These are phyloP conservation scores for Heliocidaris tuberculata DNA, from an alignment of 35 echinoderm and acorn worm species.

Conservation along the genomic window DNA sequence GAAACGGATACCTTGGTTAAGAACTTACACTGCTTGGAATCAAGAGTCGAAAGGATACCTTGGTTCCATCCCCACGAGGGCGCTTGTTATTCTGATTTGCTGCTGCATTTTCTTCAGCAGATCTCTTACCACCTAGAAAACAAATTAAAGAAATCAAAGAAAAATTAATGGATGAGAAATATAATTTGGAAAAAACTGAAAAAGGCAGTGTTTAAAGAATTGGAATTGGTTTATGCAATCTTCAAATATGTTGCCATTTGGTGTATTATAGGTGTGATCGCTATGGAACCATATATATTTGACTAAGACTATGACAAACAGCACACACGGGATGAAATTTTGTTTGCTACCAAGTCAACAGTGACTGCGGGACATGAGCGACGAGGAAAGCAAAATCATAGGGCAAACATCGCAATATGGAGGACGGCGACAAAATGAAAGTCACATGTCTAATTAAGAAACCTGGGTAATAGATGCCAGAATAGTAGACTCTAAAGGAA, in stretches of 20 bases:
- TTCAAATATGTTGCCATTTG: background rate
- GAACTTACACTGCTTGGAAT: slow-evolving; percentile 40
- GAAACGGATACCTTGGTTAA: too few relatives aligned
- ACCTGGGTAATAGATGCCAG: background rate
- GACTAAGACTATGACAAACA: slow-evolving; percentile 16
- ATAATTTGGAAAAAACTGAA: too few relatives aligned
- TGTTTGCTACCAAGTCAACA: background rate
- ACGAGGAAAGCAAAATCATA: background rate
- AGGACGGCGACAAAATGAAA: background rate
- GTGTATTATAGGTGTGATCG: background rate
- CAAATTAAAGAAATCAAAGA: background rate
- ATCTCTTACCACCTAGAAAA: slow-evolving; percentile 29
- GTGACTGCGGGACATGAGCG: background rate
- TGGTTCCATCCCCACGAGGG: slow-evolving; percentile 33
- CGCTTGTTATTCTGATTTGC: slow-evolving; percentile 41
- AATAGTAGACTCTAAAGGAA: background rate
- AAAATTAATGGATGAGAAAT: background rate
- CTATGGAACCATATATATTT: background rate
- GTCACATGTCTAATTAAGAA: slow-evolving; percentile 37
- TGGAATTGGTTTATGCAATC: background rate
- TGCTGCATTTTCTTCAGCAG: slow-evolving; percentile 28
- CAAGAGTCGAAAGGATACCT: slow-evolving; percentile 18
- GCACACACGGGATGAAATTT: background rate
- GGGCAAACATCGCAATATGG: background rate
- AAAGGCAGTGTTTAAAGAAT: background rate